Conservation (phyloP, 2,797 vertebrate species). For the Tamandua tetradactyla region DNA sequence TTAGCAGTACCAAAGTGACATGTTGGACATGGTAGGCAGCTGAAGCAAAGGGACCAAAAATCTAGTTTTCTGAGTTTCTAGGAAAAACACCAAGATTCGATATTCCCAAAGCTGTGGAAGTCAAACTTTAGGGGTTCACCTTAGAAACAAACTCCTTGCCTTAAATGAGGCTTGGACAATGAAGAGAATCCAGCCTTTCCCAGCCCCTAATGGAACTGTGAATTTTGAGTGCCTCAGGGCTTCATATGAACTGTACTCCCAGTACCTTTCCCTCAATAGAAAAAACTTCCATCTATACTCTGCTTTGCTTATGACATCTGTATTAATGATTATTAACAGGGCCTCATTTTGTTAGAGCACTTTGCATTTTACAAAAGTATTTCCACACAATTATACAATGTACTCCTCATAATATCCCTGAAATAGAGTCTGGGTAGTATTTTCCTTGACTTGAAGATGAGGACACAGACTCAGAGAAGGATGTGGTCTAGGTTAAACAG, state of each 20-base stretch:
- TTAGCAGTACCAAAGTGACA: not conserved
- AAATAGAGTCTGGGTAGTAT: not conserved
- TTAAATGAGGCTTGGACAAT: not conserved
- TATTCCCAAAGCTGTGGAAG: not conserved
- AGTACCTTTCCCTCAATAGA: not conserved
- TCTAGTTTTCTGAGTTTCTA: not conserved
- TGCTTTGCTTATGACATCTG: not conserved
- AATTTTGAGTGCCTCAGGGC: not conserved
- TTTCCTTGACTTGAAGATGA: not conserved
- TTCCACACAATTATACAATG: not conserved
- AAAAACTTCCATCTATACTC: not conserved
- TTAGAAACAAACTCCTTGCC: not conserved
- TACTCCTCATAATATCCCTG: not conserved
- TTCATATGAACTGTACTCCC: not conserved
- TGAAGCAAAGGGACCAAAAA: not conserved
- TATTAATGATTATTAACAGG: not conserved
- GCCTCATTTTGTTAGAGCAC: not conserved
- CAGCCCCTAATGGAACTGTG: not conserved
- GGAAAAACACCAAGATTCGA: not conserved
- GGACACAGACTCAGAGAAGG: not conserved
- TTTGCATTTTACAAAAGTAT: not conserved
- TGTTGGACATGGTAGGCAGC: not conserved
- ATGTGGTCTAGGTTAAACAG: not conserved
- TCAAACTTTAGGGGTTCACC: not conserved
- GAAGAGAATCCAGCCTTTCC: not conserved